Percentiles rank a stretch among this genome's conserved stretches.
These are phyloP conservation scores for Acromyrmex charruanus DNA, from an alignment of 1,140 invertebrate genomes.

Conservation along the genomic window DNA sequence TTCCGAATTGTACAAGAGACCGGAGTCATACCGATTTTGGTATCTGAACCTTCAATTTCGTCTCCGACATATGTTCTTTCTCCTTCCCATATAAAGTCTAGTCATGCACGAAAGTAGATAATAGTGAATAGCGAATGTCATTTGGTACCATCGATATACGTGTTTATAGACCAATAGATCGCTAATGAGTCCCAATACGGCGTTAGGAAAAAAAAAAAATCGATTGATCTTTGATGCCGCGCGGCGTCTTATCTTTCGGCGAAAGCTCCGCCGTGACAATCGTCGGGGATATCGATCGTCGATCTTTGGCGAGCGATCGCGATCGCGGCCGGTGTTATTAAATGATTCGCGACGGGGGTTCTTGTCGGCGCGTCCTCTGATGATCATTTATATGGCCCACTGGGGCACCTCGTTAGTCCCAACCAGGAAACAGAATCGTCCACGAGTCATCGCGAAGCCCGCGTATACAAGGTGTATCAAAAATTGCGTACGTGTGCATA, in stretches of 20 bases:
- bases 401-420: slow-evolving; percentile 76
- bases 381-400: slow-evolving; percentile 72
- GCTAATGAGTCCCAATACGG: slow-evolving; percentile 21
- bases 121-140: slow-evolving; percentile 12
- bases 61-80: background rate
- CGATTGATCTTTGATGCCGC: slow-evolving; percentile 15
- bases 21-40: background rate
- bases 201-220: slow-evolving; percentile 46
- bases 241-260: slow-evolving; percentile 57
- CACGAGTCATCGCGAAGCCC: slow-evolving; percentile 45
- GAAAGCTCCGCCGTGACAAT: slow-evolving; percentile 48
- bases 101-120: background rate
- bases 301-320: slow-evolving; percentile 62
- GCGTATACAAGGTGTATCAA: slow-evolving; percentile 4
- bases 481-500: background rate
- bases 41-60: background rate
- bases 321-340: slow-evolving; percentile 73
- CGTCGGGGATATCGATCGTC: slow-evolving; percentile 51
- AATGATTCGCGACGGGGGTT: slow-evolving; percentile 79
- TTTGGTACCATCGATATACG: background rate
- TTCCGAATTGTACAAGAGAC: background rate
- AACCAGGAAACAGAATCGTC: slow-evolving; percentile 75
- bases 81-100: background rate
- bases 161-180: background rate
- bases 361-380: slow-evolving; percentile 75